phyloP scores from a whole-genome alignment of 2,797 vertebrate genomes.

The Hylomyscus alleni region DNA sequence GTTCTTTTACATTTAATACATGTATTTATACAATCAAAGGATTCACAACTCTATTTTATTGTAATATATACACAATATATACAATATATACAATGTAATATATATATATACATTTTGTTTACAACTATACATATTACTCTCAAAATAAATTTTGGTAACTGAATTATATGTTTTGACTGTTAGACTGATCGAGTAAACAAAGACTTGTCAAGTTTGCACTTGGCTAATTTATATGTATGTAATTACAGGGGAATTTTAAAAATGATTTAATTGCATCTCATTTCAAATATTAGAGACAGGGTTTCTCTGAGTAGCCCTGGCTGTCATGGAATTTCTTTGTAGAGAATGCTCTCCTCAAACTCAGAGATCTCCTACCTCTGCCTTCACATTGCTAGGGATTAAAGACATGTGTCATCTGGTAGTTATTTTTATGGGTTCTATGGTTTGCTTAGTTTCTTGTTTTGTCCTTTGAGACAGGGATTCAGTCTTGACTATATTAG shows the following conservation, averaged over 20 bases:
- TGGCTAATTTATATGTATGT: constrained; percentile 16
- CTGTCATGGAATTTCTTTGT: background rate
- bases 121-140: background rate
- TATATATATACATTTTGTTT: background rate
- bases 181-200: background rate
- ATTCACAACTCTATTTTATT: background rate
- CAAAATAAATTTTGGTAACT: constrained; percentile 35
- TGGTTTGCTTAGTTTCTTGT: background rate
- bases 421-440: background rate
- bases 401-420: background rate
- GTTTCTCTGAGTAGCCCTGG: background rate
- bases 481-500: background rate
- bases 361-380: background rate
- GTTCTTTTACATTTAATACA: constrained; percentile 67
- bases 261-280: constrained; percentile 53
- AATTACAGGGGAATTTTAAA: constrained; percentile 42
- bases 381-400: background rate
- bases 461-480: background rate
- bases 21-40: constrained; percentile 18
- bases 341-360: background rate
- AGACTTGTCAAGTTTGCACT: constrained; percentile 55
- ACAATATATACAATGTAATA: too few relatives aligned
- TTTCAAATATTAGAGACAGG: background rate
- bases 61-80: too few relatives aligned
- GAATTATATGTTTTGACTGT: constrained; percentile 57